phyloP scores from a whole-genome alignment of 2,797 vertebrate genomes.

The Malurus leucopterus region DNA sequence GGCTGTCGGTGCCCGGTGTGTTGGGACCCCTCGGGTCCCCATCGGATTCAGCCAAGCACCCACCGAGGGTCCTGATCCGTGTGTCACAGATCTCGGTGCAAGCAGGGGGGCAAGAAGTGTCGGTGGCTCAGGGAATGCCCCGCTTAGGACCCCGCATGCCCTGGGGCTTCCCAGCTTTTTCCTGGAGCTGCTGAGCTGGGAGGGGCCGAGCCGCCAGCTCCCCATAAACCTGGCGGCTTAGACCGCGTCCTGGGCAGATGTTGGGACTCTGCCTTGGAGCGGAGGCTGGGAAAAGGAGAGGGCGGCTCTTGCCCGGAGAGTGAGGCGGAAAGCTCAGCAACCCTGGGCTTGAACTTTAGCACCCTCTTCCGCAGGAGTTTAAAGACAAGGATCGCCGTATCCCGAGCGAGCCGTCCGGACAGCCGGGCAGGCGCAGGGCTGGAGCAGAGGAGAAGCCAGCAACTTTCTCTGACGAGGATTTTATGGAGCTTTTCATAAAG shows the following conservation, averaged over 20 bases:
- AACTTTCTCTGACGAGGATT: neutral
- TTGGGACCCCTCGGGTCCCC: neutral
- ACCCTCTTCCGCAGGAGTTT: slow-evolving; percentile 37
- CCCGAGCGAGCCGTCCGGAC: neutral
- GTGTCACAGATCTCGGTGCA: fast-evolving
- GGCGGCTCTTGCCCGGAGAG: neutral
- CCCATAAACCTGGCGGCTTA: slow-evolving; percentile 65
- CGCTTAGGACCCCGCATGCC: slow-evolving; percentile 31
- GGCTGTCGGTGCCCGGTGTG: neutral
- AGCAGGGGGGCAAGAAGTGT: neutral
- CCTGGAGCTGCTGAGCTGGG: slow-evolving; percentile 52
- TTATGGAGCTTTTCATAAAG: neutral
- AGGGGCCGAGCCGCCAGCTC: slow-evolving; percentile 58
- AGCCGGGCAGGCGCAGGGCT: neutral
- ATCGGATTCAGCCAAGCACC: neutral
- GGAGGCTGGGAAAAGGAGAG: neutral
- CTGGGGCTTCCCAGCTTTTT: slow-evolving; percentile 37
- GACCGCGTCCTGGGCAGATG: slow-evolving; percentile 65
- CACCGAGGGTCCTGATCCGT: neutral
- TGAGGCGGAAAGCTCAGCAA: neutral
- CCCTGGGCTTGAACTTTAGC: slow-evolving; percentile 46
- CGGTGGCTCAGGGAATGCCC: neutral
- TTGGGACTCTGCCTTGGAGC: slow-evolving; percentile 51
- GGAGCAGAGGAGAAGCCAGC: neutral
- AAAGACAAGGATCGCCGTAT: neutral